Percentiles rank a stretch among this genome's conserved stretches.
Conservation (phyloP, 2,888 invertebrate species). For the Plagiodera versicolora region DNA sequence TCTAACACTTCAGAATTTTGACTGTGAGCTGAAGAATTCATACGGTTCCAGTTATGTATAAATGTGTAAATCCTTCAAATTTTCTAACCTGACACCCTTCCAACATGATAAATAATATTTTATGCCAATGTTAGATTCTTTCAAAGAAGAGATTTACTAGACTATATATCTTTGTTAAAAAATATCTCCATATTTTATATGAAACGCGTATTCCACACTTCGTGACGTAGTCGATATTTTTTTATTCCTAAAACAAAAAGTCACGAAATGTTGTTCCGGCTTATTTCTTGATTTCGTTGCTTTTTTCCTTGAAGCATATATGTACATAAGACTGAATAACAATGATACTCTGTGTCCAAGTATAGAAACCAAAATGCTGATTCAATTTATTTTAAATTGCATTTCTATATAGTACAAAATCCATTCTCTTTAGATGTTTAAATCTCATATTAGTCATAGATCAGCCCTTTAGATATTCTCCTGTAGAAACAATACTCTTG, state of each 20-base stretch:
- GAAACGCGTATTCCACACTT: conserved; percentile 27
- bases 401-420: conserved; percentile 38
- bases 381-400: conserved; percentile 34
- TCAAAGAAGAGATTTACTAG: conserved; percentile 27
- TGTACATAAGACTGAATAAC: conserved; percentile 50
- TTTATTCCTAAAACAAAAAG: conserved; percentile 29
- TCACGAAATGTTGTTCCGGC: conserved; percentile 25
- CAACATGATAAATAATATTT: background rate
- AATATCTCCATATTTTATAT: conserved; percentile 40
- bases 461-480: background rate
- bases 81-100: background rate
- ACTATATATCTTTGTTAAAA: conserved; percentile 41
- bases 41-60: background rate
- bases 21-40: background rate
- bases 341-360: conserved; percentile 47
- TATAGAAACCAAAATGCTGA: conserved; percentile 40
- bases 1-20: background rate
- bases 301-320: conserved; percentile 39
- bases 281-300: conserved; percentile 25
- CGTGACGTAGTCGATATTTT: conserved; percentile 29
- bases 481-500: too few species aligned
- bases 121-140: conserved; percentile 13
- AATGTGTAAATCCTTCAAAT: background rate
- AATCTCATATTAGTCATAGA: background rate
- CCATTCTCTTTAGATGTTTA: conserved; percentile 2